A percentile compares a stretch with the other conserved stretches of the same genome.
phyloP scores from a whole-genome alignment of 2,888 invertebrate species.

The Nomada hirtipes region DNA sequence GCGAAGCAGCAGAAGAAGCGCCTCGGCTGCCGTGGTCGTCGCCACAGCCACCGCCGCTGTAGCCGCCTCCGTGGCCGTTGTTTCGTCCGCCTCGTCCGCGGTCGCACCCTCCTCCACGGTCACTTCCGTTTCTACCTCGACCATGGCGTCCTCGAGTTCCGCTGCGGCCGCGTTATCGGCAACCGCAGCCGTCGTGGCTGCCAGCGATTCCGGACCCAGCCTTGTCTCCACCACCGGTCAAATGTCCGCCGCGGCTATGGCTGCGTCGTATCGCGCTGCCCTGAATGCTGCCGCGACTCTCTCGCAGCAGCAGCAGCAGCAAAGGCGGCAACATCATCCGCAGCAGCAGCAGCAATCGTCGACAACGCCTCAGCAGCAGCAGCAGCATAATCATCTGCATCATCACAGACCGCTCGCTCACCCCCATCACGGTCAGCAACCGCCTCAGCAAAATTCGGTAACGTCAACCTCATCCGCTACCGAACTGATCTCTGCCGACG shows the following conservation, averaged over 20 bases:
- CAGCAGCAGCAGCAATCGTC: constrained; percentile 50
- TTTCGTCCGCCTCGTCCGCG: constrained; percentile 46
- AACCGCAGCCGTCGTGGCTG: constrained; percentile 52
- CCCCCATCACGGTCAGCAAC: constrained; percentile 70
- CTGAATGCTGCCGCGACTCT: constrained; percentile 71
- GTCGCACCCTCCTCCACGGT: constrained; percentile 34
- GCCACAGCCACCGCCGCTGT: constrained; percentile 67
- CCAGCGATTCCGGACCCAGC: constrained; percentile 48
- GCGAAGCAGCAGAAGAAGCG: constrained; percentile 66
- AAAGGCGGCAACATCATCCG: constrained; percentile 69
- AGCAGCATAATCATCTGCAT: constrained; percentile 50
- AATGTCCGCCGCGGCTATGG: constrained; percentile 70
- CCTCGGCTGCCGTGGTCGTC: constrained; percentile 69
- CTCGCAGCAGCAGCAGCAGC: constrained; percentile 67
- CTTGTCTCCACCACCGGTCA: constrained; percentile 63
- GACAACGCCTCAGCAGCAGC: constrained; percentile 58
- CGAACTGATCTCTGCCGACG: constrained; percentile 77
- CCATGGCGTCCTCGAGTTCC: constrained; percentile 65
- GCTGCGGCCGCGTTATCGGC: constrained; percentile 56
- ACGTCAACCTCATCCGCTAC: constrained; percentile 66
- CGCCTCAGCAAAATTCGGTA: constrained; percentile 60
- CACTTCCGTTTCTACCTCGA: constrained; percentile 51
- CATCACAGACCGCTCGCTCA: constrained; percentile 44
- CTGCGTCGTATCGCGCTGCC: constrained; percentile 74
- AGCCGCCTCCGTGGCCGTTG: constrained; percentile 36